These are phyloP conservation scores for Palythoa caribaeorum DNA, from an alignment of 92 coral and sea anemone species.

Conservation along the genomic window DNA sequence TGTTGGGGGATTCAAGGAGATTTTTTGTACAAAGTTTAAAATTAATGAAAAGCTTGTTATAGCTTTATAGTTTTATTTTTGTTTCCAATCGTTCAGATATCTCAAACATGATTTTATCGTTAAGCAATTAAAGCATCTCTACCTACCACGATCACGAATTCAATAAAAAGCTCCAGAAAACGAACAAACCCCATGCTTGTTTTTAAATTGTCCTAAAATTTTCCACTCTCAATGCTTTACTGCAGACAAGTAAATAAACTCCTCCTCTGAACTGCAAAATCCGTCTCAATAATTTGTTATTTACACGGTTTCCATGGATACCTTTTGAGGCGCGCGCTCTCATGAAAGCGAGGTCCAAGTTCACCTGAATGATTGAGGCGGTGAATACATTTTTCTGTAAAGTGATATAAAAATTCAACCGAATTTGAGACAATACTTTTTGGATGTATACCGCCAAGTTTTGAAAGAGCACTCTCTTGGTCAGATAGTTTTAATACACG, in stretches of 20 bases:
- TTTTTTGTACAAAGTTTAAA: too few species aligned
- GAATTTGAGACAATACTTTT: too few species aligned
- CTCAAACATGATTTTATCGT: neutral
- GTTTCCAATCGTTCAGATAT: neutral
- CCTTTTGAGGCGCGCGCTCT: neutral
- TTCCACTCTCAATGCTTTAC: neutral
- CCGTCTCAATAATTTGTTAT: neutral
- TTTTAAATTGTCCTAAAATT: neutral
- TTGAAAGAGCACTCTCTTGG: too few species aligned
- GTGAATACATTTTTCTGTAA: too few species aligned
- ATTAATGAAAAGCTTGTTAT: too few species aligned
- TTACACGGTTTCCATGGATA: neutral
- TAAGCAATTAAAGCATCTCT: neutral
- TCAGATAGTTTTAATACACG: too few species aligned
- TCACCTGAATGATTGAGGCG: too few species aligned
- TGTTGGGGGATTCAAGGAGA: too few species aligned
- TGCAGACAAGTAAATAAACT: neutral
- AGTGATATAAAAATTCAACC: too few species aligned
- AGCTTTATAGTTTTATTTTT: too few species aligned
- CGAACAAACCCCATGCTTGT: neutral
- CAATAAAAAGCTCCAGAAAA: conserved; percentile 9
- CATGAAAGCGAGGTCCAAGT: neutral
- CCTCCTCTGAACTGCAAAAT: neutral
- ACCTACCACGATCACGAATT: neutral
- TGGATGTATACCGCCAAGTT: too few species aligned